These are phyloP conservation scores for Tineola bisselliella DNA, from an alignment of 2,888 invertebrate species.

Conservation along the genomic window DNA sequence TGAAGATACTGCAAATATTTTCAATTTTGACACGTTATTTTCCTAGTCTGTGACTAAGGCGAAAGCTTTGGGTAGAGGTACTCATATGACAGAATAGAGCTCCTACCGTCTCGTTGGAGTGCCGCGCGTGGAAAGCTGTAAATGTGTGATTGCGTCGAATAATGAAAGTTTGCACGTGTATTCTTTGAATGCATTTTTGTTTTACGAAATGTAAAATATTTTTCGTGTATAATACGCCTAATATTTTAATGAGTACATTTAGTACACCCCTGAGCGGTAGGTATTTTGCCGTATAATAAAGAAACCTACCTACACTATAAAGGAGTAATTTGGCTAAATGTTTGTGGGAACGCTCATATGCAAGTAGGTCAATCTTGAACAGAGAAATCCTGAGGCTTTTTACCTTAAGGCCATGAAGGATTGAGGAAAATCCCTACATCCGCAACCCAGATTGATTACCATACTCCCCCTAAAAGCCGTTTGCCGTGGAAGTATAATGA, in stretches of 20 bases:
- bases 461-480: slow-evolving; percentile 44
- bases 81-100: neutral
- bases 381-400: slow-evolving; percentile 30
- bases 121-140: neutral
- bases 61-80: neutral
- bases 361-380: neutral
- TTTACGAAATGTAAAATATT: neutral
- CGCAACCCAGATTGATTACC: slow-evolving; percentile 44
- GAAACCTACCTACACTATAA: neutral
- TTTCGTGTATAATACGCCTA: no score
- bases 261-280: no score
- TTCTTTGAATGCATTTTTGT: neutral
- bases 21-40: slow-evolving; percentile 13
- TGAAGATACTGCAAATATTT: neutral
- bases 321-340: neutral
- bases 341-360: neutral
- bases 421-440: slow-evolving; percentile 43
- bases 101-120: neutral
- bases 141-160: neutral
- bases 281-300: no score
- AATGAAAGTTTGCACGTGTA: neutral
- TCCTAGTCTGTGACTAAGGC: slow-evolving; percentile 18
- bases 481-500: slow-evolving; percentile 1
- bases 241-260: no score
- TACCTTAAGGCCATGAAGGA: slow-evolving; percentile 45